A percentile compares a stretch with the other conserved stretches of the same genome.
These are phyloP conservation scores for Apteryx owenii DNA, from an alignment of 2,113 vertebrate species.

Conservation along the genomic window DNA sequence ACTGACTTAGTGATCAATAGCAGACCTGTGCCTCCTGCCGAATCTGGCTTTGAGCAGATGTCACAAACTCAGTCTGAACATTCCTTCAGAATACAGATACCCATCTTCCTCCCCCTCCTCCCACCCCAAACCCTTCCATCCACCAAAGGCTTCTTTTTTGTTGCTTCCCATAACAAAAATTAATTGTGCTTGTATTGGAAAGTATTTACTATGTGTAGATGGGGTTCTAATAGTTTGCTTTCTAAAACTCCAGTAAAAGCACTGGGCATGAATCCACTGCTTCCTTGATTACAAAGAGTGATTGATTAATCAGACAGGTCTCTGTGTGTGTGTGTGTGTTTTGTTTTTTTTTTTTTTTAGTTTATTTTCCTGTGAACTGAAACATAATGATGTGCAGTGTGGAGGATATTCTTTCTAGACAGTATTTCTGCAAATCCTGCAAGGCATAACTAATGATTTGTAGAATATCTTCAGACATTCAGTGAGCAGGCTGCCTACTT, in stretches of 20 bases:
- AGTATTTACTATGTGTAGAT: neutral
- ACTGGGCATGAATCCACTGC: neutral
- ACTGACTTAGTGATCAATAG: neutral
- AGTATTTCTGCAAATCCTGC: conserved; percentile 15
- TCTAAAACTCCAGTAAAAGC: neutral
- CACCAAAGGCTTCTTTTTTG: neutral
- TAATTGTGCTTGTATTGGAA: neutral
- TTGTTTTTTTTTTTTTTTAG: neutral
- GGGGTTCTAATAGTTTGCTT: neutral
- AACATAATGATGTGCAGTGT: neutral
- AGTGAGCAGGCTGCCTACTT: neutral
- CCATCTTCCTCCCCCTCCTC: neutral
- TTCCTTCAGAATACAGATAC: neutral
- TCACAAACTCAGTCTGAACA: neutral
- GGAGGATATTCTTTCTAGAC: neutral
- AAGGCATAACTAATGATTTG: neutral
- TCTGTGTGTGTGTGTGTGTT: neutral
- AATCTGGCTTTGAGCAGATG: neutral
- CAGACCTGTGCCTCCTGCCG: neutral
- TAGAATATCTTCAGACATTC: neutral
- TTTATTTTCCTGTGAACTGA: neutral
- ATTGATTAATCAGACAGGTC: neutral
- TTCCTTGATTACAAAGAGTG: neutral
- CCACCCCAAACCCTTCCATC: neutral
- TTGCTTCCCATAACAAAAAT: neutral